A percentile compares a stretch with the other conserved stretches of the same genome.
Conservation (phyloP, 2,888 invertebrate species). For the Cerastis rubricosa region DNA sequence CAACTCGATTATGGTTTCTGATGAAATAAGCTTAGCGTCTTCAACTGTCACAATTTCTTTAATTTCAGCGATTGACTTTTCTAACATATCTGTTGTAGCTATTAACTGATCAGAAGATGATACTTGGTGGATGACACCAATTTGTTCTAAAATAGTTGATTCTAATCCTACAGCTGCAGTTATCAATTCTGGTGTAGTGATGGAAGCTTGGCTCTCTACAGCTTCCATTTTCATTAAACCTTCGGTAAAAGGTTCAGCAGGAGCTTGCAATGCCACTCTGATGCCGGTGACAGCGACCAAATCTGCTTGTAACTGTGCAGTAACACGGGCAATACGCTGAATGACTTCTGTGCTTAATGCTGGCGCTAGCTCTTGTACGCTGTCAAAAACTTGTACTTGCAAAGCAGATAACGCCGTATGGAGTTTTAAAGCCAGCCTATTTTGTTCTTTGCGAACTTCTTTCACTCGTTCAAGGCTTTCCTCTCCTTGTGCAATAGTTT, state of each 20-base stretch:
- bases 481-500: constrained; percentile 57
- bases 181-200: constrained; percentile 32
- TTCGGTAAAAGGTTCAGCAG: constrained; percentile 54
- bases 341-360: constrained; percentile 69
- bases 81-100: constrained; percentile 42
- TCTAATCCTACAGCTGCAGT: constrained; percentile 39
- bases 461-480: constrained; percentile 40
- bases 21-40: neutral
- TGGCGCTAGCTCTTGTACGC: constrained; percentile 72
- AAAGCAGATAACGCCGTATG: constrained; percentile 76
- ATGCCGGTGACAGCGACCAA: constrained; percentile 74
- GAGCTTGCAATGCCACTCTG: constrained; percentile 69
- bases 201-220: constrained; percentile 19
- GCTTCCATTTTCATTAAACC: constrained; percentile 26
- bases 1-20: constrained; percentile 3
- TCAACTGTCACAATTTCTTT: constrained; percentile 36
- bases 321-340: constrained; percentile 74
- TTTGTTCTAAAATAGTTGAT: constrained; percentile 49
- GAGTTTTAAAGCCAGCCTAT: constrained; percentile 74
- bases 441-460: constrained; percentile 65
- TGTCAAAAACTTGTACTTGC: constrained; percentile 76
- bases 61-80: constrained; percentile 39
- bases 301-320: constrained; percentile 78
- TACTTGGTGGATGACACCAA: constrained; percentile 25
- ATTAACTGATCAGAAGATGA: constrained; percentile 24